Base-by-base conservation (phyloP, 2,888 invertebrate species). In the Merodon equestris region DNA sequence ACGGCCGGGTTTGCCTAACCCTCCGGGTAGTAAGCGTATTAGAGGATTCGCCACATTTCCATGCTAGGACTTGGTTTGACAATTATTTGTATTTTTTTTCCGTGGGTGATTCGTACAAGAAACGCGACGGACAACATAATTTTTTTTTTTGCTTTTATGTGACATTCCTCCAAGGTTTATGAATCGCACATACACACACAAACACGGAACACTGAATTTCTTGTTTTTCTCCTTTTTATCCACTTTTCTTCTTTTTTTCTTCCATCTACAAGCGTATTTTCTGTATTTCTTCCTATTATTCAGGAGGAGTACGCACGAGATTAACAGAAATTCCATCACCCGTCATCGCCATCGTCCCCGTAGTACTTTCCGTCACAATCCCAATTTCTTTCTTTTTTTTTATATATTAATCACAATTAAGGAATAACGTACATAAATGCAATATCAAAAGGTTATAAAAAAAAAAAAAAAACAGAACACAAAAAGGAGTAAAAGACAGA, bases 111-210 rank as follows among this genome's bases (percentile, higher is more conserved):
- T 27, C 2, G 40, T 10, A 13, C 12, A 56, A 27, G 40, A 48
- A 63, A 73, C 73, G 67, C 73, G 79, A 73, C 72, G 61, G 61
- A 67, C 58, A 63, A 63, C 74, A 70, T 68, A 64, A 61, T 61
- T 58, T 18, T 57, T 63, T 63, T 47, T n/a, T 38, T 48, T 38
- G n/a, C n/a, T n/a, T n/a, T n/a, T n/a, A n/a, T 34, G 63, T 68
- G 64, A 74, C 74, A 79, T 70, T 79, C 68, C 68, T 74, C 19
- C 54, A 60, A 54, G 63, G 64, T 71, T 79, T 70, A 58, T 74
- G 73, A 73, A 79, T 68, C 64, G 58, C 73, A 79, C 73, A 63
- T 67, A 67, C 77, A 57, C 34, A 45, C 64, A 57, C 51, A 53
- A 10, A 40, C n/a, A 27, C 77, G 67, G 67, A 15, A 14, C 40